Percentiles rank a stretch among this genome's conserved stretches.
phyloP scores from a whole-genome alignment of 2,888 invertebrate genomes.

The Eupithecia centaureata region DNA sequence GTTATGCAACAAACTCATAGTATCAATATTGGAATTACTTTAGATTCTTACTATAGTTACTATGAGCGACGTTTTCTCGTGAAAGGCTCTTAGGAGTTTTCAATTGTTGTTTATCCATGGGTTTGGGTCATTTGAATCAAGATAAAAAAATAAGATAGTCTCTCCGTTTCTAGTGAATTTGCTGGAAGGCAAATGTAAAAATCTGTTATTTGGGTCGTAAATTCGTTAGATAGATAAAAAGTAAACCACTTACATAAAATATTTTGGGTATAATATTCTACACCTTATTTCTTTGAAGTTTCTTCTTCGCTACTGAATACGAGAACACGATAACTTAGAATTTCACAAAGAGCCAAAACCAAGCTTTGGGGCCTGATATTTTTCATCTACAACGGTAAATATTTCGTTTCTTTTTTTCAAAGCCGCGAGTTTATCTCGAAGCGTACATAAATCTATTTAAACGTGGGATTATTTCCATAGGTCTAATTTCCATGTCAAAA shows the following conservation, averaged over 20 bases:
- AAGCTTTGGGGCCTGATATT: not conserved
- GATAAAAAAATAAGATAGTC: not conserved
- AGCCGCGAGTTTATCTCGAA: constrained; percentile 17
- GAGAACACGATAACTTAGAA: not conserved
- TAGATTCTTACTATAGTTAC: too few relatives aligned
- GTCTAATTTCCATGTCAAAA: constrained; percentile 43
- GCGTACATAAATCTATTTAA: constrained; percentile 27
- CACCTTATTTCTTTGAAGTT: not conserved
- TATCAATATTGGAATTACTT: constrained; percentile 48
- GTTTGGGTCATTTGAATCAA: constrained; percentile 16
- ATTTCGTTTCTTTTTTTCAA: constrained; percentile 4
- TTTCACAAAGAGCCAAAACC: constrained; percentile 5
- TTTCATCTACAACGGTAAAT: constrained; percentile 15
- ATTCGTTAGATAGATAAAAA: not conserved
- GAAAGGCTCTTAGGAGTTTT: constrained; percentile 52
- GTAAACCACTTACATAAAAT: not conserved
- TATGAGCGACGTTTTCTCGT: constrained; percentile 49
- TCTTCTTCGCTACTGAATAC: not conserved
- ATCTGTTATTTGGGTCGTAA: too few relatives aligned
- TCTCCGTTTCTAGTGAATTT: not conserved
- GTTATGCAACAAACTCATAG: constrained; percentile 62
- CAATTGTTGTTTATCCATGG: constrained; percentile 47
- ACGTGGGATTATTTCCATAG: constrained; percentile 39
- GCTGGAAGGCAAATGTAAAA: too few relatives aligned
- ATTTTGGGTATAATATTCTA: not conserved